Evolutionary conservation across 2,113 vertebrate species (phyloP).

Genomic region (Procapra przewalskii): DNA sequence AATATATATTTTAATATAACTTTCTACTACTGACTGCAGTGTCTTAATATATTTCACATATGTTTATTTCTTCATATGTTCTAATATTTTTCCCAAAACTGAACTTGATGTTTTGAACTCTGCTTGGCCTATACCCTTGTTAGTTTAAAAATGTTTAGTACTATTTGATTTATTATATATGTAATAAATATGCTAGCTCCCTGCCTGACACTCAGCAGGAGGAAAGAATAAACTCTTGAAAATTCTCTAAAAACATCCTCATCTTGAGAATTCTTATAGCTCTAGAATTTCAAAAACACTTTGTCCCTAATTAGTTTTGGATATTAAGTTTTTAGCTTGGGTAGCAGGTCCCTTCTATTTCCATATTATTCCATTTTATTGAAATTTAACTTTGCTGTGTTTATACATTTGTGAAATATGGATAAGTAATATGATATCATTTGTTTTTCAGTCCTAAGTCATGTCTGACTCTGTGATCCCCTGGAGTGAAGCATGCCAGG

Average conservation of each 20-base stretch:
- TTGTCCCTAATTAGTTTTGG: neutral
- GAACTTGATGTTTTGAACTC: neutral
- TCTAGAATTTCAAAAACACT: neutral
- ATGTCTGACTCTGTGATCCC: neutral
- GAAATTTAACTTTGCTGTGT: neutral
- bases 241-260: neutral
- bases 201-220: neutral
- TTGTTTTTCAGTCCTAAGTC: neutral
- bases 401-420: neutral
- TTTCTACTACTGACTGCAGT: neutral
- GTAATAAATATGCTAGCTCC: neutral
- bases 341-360: neutral
- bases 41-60: conserved; percentile 32
- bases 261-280: neutral
- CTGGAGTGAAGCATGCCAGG: neutral
- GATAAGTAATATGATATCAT: neutral
- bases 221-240: neutral
- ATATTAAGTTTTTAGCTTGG: neutral
- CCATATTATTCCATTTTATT: neutral
- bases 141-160: neutral
- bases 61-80: conserved; percentile 20
- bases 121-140: neutral
- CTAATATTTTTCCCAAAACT: conserved; percentile 11
- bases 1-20: conserved; percentile 15
- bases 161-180: neutral